These are phyloP conservation scores for Thymelicus sylvestris DNA, from an alignment of 2,888 invertebrate genomes.

Conservation along the genomic window DNA sequence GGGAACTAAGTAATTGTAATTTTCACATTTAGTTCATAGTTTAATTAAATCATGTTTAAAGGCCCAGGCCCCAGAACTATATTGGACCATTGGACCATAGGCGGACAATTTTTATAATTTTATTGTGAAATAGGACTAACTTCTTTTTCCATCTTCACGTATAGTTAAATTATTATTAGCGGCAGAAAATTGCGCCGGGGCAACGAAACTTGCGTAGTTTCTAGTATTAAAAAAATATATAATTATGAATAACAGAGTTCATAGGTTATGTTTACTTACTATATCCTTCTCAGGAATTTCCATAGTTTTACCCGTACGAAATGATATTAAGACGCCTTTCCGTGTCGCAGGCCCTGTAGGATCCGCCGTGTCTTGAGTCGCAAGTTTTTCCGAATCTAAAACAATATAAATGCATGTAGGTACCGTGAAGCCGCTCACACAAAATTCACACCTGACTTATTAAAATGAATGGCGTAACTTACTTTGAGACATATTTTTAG, in stretches of 20 bases:
- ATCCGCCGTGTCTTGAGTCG: conserved; percentile 83
- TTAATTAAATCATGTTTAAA: too few relatives aligned
- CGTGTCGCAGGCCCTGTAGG: conserved; percentile 92
- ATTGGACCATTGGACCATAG: too few relatives aligned
- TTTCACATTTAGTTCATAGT: too few relatives aligned
- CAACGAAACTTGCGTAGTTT: too few relatives aligned
- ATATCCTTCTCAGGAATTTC: conserved; percentile 94
- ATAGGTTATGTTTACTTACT: conserved; percentile 85
- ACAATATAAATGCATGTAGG: conserved; percentile 36
- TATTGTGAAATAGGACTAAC: too few relatives aligned
- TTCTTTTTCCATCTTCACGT: too few relatives aligned
- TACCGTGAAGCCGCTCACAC: conserved; percentile 16
- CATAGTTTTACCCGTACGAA: conserved; percentile 92
- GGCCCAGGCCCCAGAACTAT: too few relatives aligned
- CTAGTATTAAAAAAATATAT: background rate
- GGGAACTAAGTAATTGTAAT: too few relatives aligned
- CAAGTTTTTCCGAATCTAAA: conserved; percentile 76
- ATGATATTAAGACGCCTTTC: conserved; percentile 92
- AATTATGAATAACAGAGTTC: conserved; percentile 14
- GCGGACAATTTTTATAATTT: too few relatives aligned
- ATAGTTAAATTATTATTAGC: too few relatives aligned
- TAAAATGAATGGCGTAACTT: conserved; percentile 40
- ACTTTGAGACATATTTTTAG: conserved; percentile 71
- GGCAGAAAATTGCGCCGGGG: too few relatives aligned
- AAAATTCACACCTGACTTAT: conserved; percentile 6